A percentile compares a stretch with the other conserved stretches of the same genome.
These are phyloP conservation scores for Andrena haemorrhoa DNA, from an alignment of 2,888 invertebrate genomes.

Conservation along the genomic window DNA sequence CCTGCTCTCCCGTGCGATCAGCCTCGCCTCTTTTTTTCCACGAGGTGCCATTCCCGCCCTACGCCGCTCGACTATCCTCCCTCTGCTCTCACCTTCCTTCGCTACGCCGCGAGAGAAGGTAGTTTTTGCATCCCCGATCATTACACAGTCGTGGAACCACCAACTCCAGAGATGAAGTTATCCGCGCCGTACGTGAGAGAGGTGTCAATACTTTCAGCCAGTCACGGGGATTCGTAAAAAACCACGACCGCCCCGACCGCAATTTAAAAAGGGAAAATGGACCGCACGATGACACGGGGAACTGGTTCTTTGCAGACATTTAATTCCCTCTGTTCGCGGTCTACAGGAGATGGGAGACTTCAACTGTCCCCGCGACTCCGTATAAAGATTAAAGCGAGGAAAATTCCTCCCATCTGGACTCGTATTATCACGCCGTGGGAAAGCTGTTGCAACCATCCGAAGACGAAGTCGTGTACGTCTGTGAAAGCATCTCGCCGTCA, in stretches of 20 bases:
- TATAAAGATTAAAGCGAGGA: neutral
- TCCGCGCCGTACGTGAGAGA: conserved; percentile 62
- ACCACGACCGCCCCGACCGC: conserved; percentile 36
- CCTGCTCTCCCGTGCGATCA: conserved; percentile 55
- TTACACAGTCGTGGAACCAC: conserved; percentile 53
- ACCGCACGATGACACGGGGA: conserved; percentile 52
- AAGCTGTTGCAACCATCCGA: no score
- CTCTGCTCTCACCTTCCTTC: neutral
- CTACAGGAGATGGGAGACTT: neutral
- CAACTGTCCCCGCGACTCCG: neutral
- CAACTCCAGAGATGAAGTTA: conserved; percentile 60
- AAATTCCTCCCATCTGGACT: neutral
- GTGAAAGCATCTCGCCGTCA: no score
- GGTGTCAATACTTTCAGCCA: conserved; percentile 63
- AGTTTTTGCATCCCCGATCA: conserved; percentile 62
- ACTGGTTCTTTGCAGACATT: conserved; percentile 64
- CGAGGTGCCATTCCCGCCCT: conserved; percentile 40
- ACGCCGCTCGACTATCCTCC: conserved; percentile 18
- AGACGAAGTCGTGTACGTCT: no score
- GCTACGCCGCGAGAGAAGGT: conserved; percentile 28
- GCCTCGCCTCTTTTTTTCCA: conserved; percentile 49
- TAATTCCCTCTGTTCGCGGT: conserved; percentile 56
- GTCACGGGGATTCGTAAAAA: conserved; percentile 48
- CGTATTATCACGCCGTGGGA: no score
- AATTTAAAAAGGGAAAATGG: conserved; percentile 51